Evolutionary conservation across 2,797 vertebrate species (phyloP).

Genomic region (Limnodromus scolopaceus): DNA sequence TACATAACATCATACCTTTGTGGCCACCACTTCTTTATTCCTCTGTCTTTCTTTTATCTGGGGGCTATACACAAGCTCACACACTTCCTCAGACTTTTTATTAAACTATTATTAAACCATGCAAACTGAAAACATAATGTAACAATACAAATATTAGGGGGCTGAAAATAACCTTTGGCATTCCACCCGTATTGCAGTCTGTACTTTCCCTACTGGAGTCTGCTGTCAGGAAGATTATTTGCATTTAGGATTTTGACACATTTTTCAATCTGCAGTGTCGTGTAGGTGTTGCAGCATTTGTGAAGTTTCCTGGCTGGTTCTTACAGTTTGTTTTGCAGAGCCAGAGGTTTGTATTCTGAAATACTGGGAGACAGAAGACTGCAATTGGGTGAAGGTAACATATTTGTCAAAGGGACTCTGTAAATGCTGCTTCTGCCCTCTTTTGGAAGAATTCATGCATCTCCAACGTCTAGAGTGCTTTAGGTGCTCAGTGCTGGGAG

Average conservation of each 20-base stretch:
- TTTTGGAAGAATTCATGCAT: conserved; percentile 69
- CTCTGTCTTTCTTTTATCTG: neutral
- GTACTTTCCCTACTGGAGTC: neutral
- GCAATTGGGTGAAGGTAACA: neutral
- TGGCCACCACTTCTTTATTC: neutral
- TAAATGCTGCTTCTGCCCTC: conserved; percentile 76
- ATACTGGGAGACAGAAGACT: neutral
- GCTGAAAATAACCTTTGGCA: neutral
- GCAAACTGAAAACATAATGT: neutral
- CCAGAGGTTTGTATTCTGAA: conserved; percentile 13
- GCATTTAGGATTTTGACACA: neutral
- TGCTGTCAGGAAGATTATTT: neutral
- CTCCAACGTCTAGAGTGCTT: neutral
- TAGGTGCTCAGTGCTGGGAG: neutral
- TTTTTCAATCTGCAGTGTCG: neutral
- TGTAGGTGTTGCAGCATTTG: neutral
- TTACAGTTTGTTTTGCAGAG: neutral
- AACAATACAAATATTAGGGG: neutral
- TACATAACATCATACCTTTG: neutral
- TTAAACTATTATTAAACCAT: neutral
- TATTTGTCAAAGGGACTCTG: conserved; percentile 36
- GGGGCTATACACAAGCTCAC: neutral
- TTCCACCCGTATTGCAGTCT: neutral
- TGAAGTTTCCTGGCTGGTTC: neutral
- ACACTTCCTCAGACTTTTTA: neutral